A percentile compares a stretch with the other conserved stretches of the same genome.
These are phyloP conservation scores for Erythrolamprus reginae DNA, from an alignment of 2,113 vertebrate species.

Conservation along the genomic window DNA sequence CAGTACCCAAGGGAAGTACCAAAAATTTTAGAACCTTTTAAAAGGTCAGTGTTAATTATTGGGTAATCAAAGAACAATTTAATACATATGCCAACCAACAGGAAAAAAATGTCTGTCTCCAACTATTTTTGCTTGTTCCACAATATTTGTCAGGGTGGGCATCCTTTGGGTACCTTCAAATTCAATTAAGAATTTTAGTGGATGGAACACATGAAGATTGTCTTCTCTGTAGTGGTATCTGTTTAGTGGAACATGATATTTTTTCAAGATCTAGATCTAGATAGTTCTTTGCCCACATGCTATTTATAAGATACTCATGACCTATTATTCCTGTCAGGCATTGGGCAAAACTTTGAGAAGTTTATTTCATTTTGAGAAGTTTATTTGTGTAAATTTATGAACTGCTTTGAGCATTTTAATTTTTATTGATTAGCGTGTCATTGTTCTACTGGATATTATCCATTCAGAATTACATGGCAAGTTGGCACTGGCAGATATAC, in stretches of 20 bases:
- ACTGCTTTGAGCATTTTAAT: background rate
- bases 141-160: background rate
- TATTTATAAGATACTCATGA: background rate
- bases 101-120: background rate
- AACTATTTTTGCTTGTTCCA: background rate
- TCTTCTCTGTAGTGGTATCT: background rate
- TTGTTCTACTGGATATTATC: background rate
- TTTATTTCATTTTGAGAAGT: background rate
- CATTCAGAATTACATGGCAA: background rate
- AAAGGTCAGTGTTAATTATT: conserved; percentile 10
- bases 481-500: background rate
- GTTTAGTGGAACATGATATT: background rate
- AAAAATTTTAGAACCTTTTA: background rate
- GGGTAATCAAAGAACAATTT: background rate
- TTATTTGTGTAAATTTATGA: background rate
- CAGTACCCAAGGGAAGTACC: background rate
- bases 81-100: conserved; percentile 1
- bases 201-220: background rate
- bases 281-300: background rate
- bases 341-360: background rate
- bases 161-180: background rate
- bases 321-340: background rate
- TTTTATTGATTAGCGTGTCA: background rate
- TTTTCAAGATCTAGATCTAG: background rate
- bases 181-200: background rate